Conservation (phyloP, 2,797 vertebrate genomes). For the Poecilia gillii region DNA sequence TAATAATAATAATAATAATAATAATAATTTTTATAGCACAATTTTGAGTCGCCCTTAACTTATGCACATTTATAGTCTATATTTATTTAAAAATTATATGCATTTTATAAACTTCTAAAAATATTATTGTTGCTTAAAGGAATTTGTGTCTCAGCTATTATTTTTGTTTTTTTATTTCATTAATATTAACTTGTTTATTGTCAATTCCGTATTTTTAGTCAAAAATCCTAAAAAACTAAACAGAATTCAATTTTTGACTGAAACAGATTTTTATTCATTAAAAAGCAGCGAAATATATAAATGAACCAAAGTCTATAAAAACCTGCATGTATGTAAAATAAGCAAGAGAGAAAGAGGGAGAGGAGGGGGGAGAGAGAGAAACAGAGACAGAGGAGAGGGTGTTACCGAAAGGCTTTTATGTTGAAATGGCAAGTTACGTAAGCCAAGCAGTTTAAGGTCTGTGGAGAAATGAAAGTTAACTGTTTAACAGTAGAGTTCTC, state of each 20-base stretch:
- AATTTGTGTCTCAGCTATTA: not conserved
- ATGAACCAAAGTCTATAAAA: not conserved
- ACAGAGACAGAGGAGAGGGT: not conserved
- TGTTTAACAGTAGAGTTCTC: not conserved
- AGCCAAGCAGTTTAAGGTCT: not conserved
- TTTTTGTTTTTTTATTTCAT: not conserved
- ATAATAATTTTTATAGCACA: too few species aligned
- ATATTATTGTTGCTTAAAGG: not conserved
- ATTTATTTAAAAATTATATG: not conserved
- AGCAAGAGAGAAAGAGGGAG: not conserved
- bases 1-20: too few species aligned
- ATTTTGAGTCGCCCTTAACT: not conserved
- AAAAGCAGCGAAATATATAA: not conserved
- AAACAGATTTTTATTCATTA: not conserved
- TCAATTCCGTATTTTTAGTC: not conserved
- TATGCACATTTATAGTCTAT: not conserved
- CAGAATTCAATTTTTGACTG: not conserved
- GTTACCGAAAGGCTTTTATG: not conserved
- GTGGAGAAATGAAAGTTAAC: constrained; percentile 23
- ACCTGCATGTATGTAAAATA: not conserved
- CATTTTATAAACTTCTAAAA: not conserved
- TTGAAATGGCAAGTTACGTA: not conserved
- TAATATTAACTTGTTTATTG: not conserved
- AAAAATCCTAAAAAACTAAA: not conserved
- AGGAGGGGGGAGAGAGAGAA: not conserved